A percentile compares a stretch with the other conserved stretches of the same genome.
Conservation (phyloP, 2,888 invertebrate species). For the Pecten maximus region DNA sequence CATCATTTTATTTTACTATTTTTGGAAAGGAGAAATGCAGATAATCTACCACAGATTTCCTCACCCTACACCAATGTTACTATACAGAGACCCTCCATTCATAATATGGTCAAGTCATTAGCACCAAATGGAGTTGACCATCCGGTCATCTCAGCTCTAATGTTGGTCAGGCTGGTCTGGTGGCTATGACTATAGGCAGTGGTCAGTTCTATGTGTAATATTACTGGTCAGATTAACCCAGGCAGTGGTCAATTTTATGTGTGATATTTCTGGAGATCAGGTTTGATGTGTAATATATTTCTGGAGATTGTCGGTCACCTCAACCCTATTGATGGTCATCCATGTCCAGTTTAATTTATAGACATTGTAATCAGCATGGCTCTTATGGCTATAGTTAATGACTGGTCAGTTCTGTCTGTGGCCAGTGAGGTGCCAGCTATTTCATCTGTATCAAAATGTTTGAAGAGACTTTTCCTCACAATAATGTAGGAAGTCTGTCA, state of each 20-base stretch:
- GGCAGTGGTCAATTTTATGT: background rate
- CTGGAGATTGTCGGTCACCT: background rate
- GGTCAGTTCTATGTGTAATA: too few relatives aligned
- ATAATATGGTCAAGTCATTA: background rate
- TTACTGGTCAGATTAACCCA: too few relatives aligned
- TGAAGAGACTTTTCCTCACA: too few relatives aligned
- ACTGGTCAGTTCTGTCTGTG: background rate
- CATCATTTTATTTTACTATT: too few relatives aligned
- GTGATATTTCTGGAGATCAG: background rate
- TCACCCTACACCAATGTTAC: background rate
- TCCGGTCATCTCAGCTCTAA: background rate
- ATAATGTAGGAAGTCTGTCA: too few relatives aligned
- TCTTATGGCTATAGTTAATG: background rate
- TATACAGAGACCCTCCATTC: background rate
- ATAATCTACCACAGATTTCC: background rate
- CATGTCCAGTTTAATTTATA: background rate
- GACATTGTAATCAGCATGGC: background rate
- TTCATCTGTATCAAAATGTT: too few relatives aligned
- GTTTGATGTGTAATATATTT: background rate
- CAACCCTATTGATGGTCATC: background rate
- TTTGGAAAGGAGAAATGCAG: background rate
- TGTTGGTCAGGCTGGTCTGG: background rate
- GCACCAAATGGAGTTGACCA: slow-evolving; percentile 20
- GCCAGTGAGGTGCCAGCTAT: background rate
- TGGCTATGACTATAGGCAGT: background rate